phyloP scores from a whole-genome alignment of 2,797 vertebrate species.

The Oreochromis grahami region DNA sequence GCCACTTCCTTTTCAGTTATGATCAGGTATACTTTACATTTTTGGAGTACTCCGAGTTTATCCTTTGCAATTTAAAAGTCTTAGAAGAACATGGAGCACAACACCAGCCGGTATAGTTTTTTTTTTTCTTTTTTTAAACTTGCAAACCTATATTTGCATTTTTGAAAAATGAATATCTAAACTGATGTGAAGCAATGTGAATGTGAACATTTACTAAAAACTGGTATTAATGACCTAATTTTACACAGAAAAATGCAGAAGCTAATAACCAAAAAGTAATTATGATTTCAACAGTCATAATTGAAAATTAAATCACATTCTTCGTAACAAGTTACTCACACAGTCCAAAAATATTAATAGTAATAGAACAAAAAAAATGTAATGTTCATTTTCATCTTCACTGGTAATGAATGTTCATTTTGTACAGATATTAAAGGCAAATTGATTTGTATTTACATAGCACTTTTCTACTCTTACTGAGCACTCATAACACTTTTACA shows the following conservation, averaged over 20 bases:
- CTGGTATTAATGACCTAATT: neutral
- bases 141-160: neutral
- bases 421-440: neutral
- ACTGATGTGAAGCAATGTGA: neutral
- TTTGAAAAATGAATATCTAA: neutral
- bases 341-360: neutral
- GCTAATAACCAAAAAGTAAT: neutral
- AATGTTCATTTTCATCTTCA: neutral
- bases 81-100: neutral
- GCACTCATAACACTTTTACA: neutral
- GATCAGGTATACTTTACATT: neutral
- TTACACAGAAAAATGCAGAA: neutral
- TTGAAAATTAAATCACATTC: neutral
- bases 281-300: neutral
- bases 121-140: neutral
- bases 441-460: neutral
- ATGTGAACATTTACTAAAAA: neutral
- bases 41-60: neutral
- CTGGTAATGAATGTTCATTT: neutral
- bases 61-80: neutral
- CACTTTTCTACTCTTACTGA: neutral
- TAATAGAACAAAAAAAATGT: neutral
- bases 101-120: neutral
- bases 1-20: neutral
- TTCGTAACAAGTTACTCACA: neutral